Evolutionary conservation across 2,888 invertebrate species (phyloP), one percentile per base, ranked within the genome.

Genomic region (Cerastis leucographa): DNA sequence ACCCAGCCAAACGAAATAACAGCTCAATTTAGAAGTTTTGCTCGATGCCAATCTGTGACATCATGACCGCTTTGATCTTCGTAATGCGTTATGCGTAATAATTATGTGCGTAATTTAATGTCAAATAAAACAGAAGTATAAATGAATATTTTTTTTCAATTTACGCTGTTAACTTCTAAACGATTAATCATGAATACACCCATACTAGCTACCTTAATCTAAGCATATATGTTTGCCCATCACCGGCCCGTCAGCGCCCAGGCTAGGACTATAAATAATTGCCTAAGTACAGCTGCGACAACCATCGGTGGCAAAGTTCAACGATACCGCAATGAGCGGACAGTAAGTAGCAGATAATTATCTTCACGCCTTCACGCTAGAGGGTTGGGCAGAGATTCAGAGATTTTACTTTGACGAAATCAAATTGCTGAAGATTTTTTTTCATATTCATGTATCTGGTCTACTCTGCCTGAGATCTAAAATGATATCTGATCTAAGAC

Each of bases 1-100:
- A 74, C 35, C 17, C 74, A 73, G 70, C 76, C 71, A 83, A 86
- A 87, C 89, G 87, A 92, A 89, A 92, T 93, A 93, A 92, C 89
- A 90, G 89, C 90, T 91, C 92, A 91, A 93, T 93, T 92, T 91
- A 4, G 91, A 81, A 74, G 83, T 85, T 89, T 89, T 88, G 89
- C 65, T 78, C 68, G 68, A 70, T 69, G 49, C 59, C 79, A 76
- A 84, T 84, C 72, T 79, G 78, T 81, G 84, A 87, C 83, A 85
- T 87, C 88, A 85, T 76, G 75, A 65, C 72, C 59, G 67, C 77
- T 84, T 83, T 77, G 76, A 80, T 78, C 75, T 71, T 74, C 44
- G 49, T 56, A 22, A 51, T 46, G 19, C 3, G 35, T 35, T 2
- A 35, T n/a, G n/a, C n/a, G n/a, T n/a, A n/a, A n/a, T n/a, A 35